Evolutionary conservation across 2,888 invertebrate genomes (phyloP).

Genomic region (Zhuqinia jingwanae): DNA sequence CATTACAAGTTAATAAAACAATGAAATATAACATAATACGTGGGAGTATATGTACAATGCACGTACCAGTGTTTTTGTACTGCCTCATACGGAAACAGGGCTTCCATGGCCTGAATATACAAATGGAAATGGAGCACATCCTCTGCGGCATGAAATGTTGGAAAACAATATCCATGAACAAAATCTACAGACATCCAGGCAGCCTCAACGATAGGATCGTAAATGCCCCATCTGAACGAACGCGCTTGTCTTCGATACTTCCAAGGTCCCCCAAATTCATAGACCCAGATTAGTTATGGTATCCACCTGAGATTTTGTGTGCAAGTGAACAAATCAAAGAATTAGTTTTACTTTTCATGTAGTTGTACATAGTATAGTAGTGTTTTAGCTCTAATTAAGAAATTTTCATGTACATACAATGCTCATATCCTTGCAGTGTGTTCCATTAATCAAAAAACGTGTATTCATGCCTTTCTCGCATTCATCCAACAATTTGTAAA

Average conservation of each 20-base stretch:
- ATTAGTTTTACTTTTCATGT: too few relatives aligned
- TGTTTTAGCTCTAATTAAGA: not conserved
- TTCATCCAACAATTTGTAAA: conserved; percentile 33
- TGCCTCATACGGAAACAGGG: conserved; percentile 66
- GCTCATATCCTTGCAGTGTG: conserved; percentile 47
- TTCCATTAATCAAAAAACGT: conserved; percentile 44
- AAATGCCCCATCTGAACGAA: conserved; percentile 71
- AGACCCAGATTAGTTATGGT: conserved; percentile 25
- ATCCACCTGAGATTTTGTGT: not conserved
- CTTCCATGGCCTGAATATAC: conserved; percentile 70
- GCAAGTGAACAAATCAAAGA: not conserved
- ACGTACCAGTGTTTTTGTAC: conserved; percentile 68
- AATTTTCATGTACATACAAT: conserved; percentile 33
- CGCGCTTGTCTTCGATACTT: conserved; percentile 36
- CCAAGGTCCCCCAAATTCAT: conserved; percentile 20
- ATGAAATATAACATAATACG: not conserved
- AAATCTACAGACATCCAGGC: conserved; percentile 72
- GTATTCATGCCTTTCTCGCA: conserved; percentile 19
- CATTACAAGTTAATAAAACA: not conserved
- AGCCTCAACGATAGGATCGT: conserved; percentile 71
- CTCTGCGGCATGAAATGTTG: conserved; percentile 48
- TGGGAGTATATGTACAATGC: not conserved
- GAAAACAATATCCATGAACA: conserved; percentile 72
- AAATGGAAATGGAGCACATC: conserved; percentile 69
- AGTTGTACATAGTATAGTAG: not conserved